These are phyloP conservation scores for Delphinapterus leucas DNA, from an alignment of 2,113 vertebrate genomes.

Conservation along the genomic window DNA sequence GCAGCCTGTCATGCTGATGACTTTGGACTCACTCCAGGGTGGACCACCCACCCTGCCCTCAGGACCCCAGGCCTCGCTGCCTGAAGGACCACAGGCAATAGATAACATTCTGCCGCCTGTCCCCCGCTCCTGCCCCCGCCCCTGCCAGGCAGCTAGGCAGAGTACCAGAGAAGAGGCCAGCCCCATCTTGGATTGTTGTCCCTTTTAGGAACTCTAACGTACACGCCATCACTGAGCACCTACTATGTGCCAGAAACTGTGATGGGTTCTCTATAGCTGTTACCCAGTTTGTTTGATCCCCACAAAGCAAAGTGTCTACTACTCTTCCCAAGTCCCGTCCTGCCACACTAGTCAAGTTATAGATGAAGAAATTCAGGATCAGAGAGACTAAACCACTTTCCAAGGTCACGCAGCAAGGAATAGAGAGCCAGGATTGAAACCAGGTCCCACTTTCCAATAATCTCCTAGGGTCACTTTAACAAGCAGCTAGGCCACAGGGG, in stretches of 20 bases:
- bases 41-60: not conserved
- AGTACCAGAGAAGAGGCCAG: not conserved
- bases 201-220: not conserved
- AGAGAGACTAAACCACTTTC: not conserved
- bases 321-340: not conserved
- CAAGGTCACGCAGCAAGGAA: slow-evolving; percentile 10
- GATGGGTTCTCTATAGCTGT: not conserved
- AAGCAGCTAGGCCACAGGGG: not conserved
- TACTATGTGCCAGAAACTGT: not conserved
- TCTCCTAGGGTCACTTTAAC: slow-evolving; percentile 6
- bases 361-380: not conserved
- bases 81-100: not conserved
- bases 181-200: not conserved
- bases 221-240: not conserved
- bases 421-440: not conserved
- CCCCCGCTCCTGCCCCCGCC: not conserved
- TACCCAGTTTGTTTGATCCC: not conserved
- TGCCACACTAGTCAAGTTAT: not conserved
- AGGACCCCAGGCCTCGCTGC: no score
- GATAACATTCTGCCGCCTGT: no score
- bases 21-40: not conserved
- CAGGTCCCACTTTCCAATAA: slow-evolving; percentile 9
- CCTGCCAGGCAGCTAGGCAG: not conserved
- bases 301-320: not conserved
- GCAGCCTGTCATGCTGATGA: not conserved